These are phyloP conservation scores for Metalampra italica DNA, from an alignment of 2,888 invertebrate species.

Conservation along the genomic window DNA sequence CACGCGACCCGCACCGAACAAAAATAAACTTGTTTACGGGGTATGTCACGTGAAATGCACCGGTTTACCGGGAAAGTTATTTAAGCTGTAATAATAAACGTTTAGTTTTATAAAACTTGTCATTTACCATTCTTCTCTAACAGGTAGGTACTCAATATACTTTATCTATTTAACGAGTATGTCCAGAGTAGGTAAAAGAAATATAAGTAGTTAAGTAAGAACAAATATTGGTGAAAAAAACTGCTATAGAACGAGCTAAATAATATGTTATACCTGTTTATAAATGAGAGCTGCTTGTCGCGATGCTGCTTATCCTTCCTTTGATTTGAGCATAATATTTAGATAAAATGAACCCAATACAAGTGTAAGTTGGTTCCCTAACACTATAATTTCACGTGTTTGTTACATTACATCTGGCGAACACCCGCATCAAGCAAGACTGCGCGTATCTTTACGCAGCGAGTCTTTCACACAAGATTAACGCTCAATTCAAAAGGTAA, in stretches of 20 bases:
- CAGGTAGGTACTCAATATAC: too few relatives aligned
- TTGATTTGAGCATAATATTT: too few relatives aligned
- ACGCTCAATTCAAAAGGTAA: constrained; percentile 71
- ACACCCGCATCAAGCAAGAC: constrained; percentile 32
- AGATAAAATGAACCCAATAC: too few relatives aligned
- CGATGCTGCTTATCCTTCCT: too few relatives aligned
- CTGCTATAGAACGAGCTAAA: too few relatives aligned
- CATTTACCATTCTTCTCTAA: not conserved
- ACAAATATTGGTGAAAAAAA: too few relatives aligned
- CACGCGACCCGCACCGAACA: constrained; percentile 29
- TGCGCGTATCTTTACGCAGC: constrained; percentile 41
- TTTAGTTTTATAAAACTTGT: not conserved
- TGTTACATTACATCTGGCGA: constrained; percentile 1
- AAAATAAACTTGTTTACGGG: constrained; percentile 40
- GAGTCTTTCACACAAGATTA: constrained; percentile 72
- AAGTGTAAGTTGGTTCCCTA: not conserved
- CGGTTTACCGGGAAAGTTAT: not conserved
- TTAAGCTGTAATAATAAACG: not conserved
- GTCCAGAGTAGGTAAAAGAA: too few relatives aligned
- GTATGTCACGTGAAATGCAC: constrained; percentile 10
- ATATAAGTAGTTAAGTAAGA: too few relatives aligned
- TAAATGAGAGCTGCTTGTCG: too few relatives aligned
- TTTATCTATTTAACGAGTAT: too few relatives aligned
- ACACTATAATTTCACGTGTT: constrained; percentile 5
- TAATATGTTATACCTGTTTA: too few relatives aligned